These are phyloP conservation scores for Vulpes lagopus DNA, from an alignment of 2,113 vertebrate genomes.

Conservation along the genomic window DNA sequence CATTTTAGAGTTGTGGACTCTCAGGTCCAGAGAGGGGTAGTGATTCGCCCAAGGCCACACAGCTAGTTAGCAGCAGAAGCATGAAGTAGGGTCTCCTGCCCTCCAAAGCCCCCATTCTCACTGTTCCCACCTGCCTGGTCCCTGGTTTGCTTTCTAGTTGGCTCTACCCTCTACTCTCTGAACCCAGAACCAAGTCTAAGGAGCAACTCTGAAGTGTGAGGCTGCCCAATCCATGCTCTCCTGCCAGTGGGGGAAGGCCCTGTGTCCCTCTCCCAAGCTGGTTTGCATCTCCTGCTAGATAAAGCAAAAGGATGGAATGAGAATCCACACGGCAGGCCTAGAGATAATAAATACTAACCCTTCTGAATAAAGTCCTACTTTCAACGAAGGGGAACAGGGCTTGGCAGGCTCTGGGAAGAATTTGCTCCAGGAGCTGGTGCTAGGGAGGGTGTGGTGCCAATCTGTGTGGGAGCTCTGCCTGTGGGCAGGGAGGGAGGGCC, in stretches of 20 bases:
- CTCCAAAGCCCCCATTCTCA: not conserved
- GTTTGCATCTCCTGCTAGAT: not conserved
- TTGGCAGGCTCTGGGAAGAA: not conserved
- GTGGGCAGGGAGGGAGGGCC: not conserved
- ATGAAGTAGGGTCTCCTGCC: not conserved
- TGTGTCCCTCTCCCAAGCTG: not conserved
- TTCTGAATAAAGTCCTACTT: not conserved
- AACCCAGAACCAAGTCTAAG: not conserved
- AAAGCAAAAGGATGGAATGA: not conserved
- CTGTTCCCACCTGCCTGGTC: not conserved
- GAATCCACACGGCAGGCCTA: not conserved
- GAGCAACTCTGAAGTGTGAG: not conserved
- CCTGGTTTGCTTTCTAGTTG: not conserved
- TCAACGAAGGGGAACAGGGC: not conserved
- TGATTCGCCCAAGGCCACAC: not conserved
- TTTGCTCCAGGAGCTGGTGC: not conserved
- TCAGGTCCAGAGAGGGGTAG: not conserved
- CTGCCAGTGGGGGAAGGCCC: not conserved
- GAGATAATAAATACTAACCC: not conserved
- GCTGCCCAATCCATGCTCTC: not conserved
- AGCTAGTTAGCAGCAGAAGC: not conserved
- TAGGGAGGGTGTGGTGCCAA: not conserved
- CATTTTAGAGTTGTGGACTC: not conserved
- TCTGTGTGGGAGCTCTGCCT: not conserved
- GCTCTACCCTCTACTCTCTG: not conserved